phyloP scores from a whole-genome alignment of 2,888 invertebrate species.

The Drymonia ruficornis region DNA sequence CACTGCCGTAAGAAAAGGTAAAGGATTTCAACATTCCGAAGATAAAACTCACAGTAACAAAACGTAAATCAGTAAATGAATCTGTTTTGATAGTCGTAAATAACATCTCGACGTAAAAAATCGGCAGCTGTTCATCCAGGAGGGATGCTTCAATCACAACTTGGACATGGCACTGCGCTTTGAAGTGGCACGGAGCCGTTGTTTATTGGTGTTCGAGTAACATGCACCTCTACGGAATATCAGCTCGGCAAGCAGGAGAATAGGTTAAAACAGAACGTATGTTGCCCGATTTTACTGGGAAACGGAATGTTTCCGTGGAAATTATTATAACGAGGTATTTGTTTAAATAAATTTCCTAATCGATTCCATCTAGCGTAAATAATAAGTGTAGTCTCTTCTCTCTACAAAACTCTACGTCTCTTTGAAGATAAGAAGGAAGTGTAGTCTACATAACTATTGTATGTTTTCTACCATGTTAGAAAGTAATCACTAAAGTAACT shows the following conservation, averaged over 20 bases:
- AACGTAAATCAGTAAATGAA: constrained; percentile 29
- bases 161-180: constrained; percentile 57
- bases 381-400: too few species aligned
- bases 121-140: constrained; percentile 43
- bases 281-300: constrained; percentile 15
- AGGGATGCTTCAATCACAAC: constrained; percentile 68
- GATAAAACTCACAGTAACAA: constrained; percentile 28
- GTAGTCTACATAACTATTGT: too few species aligned
- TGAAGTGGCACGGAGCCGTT: constrained; percentile 65
- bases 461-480: too few species aligned
- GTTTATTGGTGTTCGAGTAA: constrained; percentile 69
- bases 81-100: constrained; percentile 35
- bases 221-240: constrained; percentile 54
- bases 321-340: background rate
- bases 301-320: background rate
- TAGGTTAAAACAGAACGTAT: constrained; percentile 54
- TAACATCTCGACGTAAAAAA: constrained; percentile 25
- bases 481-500: too few species aligned
- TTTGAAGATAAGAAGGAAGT: too few species aligned
- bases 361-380: too few species aligned
- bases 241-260: constrained; percentile 48
- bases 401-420: too few species aligned
- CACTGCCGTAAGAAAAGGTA: constrained; percentile 1
- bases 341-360: background rate
- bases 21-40: constrained; percentile 17